Conservation (phyloP, 2,888 invertebrate species). For the Drosophila fungiperda region DNA sequence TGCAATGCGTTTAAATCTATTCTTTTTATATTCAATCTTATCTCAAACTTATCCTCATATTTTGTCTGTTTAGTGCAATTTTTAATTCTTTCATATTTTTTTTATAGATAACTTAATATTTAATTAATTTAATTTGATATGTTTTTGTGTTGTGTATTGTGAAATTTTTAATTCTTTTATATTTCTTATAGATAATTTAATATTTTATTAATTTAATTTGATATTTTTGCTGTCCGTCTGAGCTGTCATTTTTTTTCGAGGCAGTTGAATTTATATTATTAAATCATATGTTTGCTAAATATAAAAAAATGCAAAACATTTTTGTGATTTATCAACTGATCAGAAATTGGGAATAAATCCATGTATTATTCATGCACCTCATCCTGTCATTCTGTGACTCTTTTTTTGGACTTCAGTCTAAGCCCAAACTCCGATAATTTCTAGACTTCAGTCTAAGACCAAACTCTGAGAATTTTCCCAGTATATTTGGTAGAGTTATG, state of each 20-base stretch:
- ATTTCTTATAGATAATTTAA: neutral
- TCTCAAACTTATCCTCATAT: neutral
- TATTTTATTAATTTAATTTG: neutral
- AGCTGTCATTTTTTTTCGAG: neutral
- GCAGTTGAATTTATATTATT: neutral
- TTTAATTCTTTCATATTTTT: neutral
- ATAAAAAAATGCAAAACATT: neutral
- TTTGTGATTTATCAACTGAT: neutral
- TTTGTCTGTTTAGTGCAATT: neutral
- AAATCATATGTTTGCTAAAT: neutral
- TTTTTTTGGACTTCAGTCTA: neutral
- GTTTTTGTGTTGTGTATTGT: neutral
- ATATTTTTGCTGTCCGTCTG: neutral
- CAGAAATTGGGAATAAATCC: neutral
- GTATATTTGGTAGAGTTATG: constrained; percentile 20
- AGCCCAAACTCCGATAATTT: neutral
- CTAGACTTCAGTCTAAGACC: neutral
- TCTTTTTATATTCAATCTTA: neutral
- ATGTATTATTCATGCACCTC: neutral
- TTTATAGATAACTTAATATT: neutral
- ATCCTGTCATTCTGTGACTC: neutral
- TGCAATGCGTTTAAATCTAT: neutral
- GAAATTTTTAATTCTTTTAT: neutral
- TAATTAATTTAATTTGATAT: neutral
- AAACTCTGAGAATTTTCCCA: neutral